These are phyloP conservation scores for Notamacropus eugenii DNA, from an alignment of 2,797 vertebrate species.

Conservation along the genomic window DNA sequence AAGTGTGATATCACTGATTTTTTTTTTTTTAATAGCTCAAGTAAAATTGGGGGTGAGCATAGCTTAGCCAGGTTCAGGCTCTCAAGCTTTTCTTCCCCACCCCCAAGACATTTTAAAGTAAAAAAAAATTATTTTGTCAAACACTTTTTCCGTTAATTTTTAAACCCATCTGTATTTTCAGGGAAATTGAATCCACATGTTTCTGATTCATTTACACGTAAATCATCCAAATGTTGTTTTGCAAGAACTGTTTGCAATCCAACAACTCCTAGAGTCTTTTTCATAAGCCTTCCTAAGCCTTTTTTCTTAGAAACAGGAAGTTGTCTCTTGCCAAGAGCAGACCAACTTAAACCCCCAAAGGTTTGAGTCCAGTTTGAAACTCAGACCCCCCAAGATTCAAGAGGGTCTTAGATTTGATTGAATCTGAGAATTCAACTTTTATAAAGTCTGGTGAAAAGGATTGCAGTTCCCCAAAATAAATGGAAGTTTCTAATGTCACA, in stretches of 20 bases:
- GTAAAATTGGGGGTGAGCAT: background rate
- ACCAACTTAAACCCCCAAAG: slow-evolving; percentile 70
- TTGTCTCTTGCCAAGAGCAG: slow-evolving; percentile 71
- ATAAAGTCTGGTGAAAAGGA: background rate
- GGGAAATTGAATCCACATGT: slow-evolving; percentile 83
- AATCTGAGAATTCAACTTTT: slow-evolving; percentile 6
- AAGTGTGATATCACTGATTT: background rate
- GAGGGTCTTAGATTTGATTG: slow-evolving; percentile 36
- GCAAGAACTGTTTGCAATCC: slow-evolving; percentile 74
- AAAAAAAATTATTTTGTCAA: slow-evolving; percentile 72
- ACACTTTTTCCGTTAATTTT: slow-evolving; percentile 83
- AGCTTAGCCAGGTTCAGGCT: background rate
- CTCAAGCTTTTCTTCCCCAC: slow-evolving; percentile 13
- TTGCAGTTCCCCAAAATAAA: background rate
- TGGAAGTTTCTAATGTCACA: background rate
- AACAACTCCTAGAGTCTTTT: slow-evolving; percentile 78
- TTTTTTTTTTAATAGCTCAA: background rate
- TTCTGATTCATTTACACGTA: slow-evolving; percentile 83
- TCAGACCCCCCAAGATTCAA: slow-evolving; percentile 51
- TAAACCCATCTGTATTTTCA: slow-evolving; percentile 80
- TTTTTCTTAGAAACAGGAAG: slow-evolving; percentile 82
- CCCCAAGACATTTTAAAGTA: slow-evolving; percentile 62
- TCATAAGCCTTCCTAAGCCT: slow-evolving; percentile 73
- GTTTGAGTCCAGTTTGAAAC: slow-evolving; percentile 58
- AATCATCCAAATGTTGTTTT: slow-evolving; percentile 81